Evolutionary conservation across 2,888 invertebrate genomes (phyloP).

Genomic region (Sinodicranocentrus sp.): DNA sequence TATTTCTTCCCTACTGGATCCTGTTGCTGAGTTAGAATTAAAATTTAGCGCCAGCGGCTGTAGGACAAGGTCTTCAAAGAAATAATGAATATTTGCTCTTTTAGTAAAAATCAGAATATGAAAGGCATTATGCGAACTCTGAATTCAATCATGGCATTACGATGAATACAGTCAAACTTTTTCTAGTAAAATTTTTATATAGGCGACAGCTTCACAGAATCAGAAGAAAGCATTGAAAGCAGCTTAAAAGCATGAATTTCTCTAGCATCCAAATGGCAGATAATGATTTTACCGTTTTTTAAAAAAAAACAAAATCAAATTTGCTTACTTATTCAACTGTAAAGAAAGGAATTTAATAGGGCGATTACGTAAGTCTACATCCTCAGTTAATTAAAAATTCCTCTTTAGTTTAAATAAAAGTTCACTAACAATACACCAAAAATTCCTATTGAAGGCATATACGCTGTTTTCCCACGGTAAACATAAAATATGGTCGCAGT

Average conservation of each 20-base stretch:
- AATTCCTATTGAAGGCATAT: too few relatives aligned
- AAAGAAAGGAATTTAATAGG: slow-evolving; percentile 78
- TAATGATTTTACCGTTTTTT: neutral
- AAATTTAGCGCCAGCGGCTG: slow-evolving; percentile 1
- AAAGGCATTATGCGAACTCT: too few relatives aligned
- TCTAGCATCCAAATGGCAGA: too few relatives aligned
- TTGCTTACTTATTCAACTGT: slow-evolving; percentile 96
- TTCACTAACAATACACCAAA: neutral
- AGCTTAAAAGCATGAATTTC: too few relatives aligned
- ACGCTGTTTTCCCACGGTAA: neutral
- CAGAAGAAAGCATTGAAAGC: too few relatives aligned
- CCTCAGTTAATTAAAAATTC: neutral
- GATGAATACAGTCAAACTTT: too few relatives aligned
- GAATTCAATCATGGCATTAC: too few relatives aligned
- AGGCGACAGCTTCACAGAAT: too few relatives aligned
- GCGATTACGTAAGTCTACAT: too few relatives aligned
- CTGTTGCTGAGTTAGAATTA: neutral
- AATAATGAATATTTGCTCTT: too few relatives aligned
- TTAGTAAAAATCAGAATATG: too few relatives aligned
- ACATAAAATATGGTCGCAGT: neutral
- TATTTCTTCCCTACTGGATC: neutral
- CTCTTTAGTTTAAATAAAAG: neutral
- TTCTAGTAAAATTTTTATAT: too few relatives aligned
- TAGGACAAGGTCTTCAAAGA: slow-evolving; percentile 14
- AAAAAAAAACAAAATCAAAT: neutral